Percentiles rank a stretch among this genome's conserved stretches.
These are phyloP conservation scores for Eupristina koningsbergeri DNA, from an alignment of 1,140 invertebrate genomes.

Conservation along the genomic window DNA sequence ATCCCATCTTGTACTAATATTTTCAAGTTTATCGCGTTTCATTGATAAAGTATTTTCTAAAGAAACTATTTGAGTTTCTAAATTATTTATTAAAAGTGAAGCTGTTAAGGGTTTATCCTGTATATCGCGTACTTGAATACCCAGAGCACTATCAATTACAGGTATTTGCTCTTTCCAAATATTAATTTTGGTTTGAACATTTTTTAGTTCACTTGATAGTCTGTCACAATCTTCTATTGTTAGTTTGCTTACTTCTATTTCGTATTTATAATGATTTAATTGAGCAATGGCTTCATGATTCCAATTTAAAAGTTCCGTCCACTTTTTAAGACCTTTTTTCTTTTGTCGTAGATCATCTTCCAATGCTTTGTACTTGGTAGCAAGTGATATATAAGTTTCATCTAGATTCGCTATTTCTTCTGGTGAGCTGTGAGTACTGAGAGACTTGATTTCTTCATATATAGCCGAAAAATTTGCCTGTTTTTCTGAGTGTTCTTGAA, in stretches of 20 bases:
- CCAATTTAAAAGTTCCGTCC: conserved; percentile 87
- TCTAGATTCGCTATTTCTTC: conserved; percentile 83
- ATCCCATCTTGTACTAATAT: conserved; percentile 80
- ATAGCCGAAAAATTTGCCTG: conserved; percentile 82
- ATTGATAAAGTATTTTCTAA: conserved; percentile 78
- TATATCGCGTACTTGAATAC: conserved; percentile 79
- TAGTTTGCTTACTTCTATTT: conserved; percentile 82
- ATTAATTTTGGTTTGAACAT: conserved; percentile 78
- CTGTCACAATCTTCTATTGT: conserved; percentile 78
- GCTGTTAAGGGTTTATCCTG: conserved; percentile 80
- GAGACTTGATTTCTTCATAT: conserved; percentile 86
- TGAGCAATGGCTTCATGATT: conserved; percentile 86
- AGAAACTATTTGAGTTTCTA: conserved; percentile 79
- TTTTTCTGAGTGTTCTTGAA: conserved; percentile 88
- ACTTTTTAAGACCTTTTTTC: conserved; percentile 84
- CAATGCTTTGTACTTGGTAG: conserved; percentile 83
- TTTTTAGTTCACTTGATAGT: conserved; percentile 80
- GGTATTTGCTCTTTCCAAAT: conserved; percentile 81
- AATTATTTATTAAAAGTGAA: conserved; percentile 79
- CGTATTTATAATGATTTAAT: conserved; percentile 85
- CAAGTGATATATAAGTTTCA: conserved; percentile 82
- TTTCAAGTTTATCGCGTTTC: conserved; percentile 79
- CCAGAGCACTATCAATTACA: conserved; percentile 79
- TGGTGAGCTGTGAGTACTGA: conserved; percentile 79
- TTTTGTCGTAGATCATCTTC: conserved; percentile 84